Base-by-base conservation (phyloP, 2,113 vertebrate genomes). In the Sinocyclocheilus anophthalmus region DNA sequence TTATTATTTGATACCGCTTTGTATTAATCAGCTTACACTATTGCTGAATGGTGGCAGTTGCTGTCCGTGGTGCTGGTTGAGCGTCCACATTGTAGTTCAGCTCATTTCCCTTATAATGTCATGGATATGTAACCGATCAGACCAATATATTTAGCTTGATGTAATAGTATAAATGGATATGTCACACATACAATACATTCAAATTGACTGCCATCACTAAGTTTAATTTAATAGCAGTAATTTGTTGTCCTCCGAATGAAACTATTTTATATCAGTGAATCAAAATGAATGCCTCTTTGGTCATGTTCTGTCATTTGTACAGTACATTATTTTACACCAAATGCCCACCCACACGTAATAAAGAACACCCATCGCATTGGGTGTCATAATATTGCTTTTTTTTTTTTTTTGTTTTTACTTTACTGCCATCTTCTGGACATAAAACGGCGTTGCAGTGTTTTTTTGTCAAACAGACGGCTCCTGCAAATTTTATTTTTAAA, bases 1-100 rank as follows among this genome's bases (percentile, higher is more conserved):
- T 8, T 39, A 20, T 39, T 39, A 18, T 37, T 55, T 55, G 53
- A 18, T 55, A 55, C 1, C 4, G 16, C 6, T 55, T 55, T 55
- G 53, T 55, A 16, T 55, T 18, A 55, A 55, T 55, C 53, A 5
- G 53, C 53, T 55, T 69, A 18, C n/a, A 53, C 8, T 14, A 55
- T 8, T 39, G 20, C 33, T 37, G 10, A 57, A 59, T 78, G 33
- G 0, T n/a, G 3, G 1, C 20, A 0, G 30, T n/a, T 18, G 76
- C 76, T 79, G 76, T 79, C 76, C 53, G n/a, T 79, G 76, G 76
- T 79, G 30, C 76, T 79, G 76, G 16, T 16, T 6, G 26, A 67
- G 65, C 16, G 14, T 33, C 26, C 5, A 18, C 57, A 22, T 20
- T 65, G 12, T 37, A 37, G 37, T 5, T 37, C 5, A 37, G 37